A percentile compares a stretch with the other conserved stretches of the same genome.
Evolutionary conservation across 2,113 vertebrate genomes (phyloP).

Genomic region (Misgurnus anguillicaudatus): DNA sequence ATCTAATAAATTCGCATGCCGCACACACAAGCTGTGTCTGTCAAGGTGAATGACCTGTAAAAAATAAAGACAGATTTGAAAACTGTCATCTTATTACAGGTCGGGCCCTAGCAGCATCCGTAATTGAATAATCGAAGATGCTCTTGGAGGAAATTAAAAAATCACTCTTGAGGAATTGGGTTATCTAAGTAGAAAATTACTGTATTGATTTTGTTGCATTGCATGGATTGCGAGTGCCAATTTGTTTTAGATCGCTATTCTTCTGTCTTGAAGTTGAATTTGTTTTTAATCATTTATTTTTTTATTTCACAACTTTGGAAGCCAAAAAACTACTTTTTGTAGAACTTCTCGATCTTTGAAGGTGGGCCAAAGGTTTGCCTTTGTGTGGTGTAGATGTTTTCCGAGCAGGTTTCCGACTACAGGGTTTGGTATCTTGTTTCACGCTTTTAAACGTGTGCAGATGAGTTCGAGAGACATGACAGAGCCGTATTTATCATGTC

Average conservation of each 20-base stretch:
- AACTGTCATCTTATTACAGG: slow-evolving; percentile 56
- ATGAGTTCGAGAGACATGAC: slow-evolving; percentile 59
- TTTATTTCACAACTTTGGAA: neutral
- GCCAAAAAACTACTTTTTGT: neutral
- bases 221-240: slow-evolving; percentile 53
- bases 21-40: slow-evolving; percentile 36
- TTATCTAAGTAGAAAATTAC: slow-evolving; percentile 77
- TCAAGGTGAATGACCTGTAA: slow-evolving; percentile 46
- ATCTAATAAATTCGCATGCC: slow-evolving; percentile 35
- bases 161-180: slow-evolving; percentile 68
- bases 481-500: slow-evolving; percentile 57
- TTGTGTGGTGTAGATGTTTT: slow-evolving; percentile 56
- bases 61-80: slow-evolving; percentile 60
- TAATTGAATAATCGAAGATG: slow-evolving; percentile 73
- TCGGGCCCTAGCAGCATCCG: slow-evolving; percentile 44
- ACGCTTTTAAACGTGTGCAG: slow-evolving; percentile 61
- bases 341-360: slow-evolving; percentile 66
- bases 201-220: slow-evolving; percentile 76
- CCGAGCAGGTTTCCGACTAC: slow-evolving; percentile 64
- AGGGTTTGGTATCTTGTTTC: slow-evolving; percentile 67
- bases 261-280: slow-evolving; percentile 32
- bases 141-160: slow-evolving; percentile 72
- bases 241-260: slow-evolving; percentile 63
- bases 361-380: slow-evolving; percentile 58
- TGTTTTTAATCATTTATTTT: slow-evolving; percentile 14